Base-by-base conservation (phyloP, 2,113 vertebrate genomes). In the Prietella phreatophila region DNA sequence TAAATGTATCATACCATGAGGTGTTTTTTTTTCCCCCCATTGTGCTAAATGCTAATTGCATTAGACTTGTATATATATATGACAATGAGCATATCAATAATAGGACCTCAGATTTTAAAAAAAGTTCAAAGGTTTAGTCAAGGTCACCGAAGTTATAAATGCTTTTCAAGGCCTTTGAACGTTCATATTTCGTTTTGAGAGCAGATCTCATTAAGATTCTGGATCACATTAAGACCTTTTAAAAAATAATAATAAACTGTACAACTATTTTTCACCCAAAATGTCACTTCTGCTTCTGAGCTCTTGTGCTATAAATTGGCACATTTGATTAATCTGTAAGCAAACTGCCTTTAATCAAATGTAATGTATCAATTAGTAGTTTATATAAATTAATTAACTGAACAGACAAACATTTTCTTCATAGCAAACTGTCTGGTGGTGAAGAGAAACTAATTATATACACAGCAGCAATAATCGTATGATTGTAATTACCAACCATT, bases 401-500 rank as follows among this genome's bases (percentile, higher is more conserved):
- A 82, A 60, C 3, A 65, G 15, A 50, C 39, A 50, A 50, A 67
- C 61, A 27, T 84, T 82, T 53, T 53, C 27, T 84, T 67, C 30
- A 67, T 50, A 11, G 61, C 27, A 50, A 67, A 39, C 53, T 9
- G 50, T 67, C 82, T 20, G 27, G 69, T 30, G 55, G 42, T 55
- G 61, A 50, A 81, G 58, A 81, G 63, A 42, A 82, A 61, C 78
- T 71, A 71, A 82, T 82, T 69, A 87, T 71, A 71, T 17, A 71
- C n/a, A 63, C 78, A 82, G 39, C 47, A 78, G 84, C 50, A 47
- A 82, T 71, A 30, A 71, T 83, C 80, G 53, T 84, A 82, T 61
- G 50, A 11, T 75, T 67, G 60, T 83, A 56, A 86, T 89, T 88
- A 67, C 81, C 75, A 83, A n/a, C 61, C 33, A 53, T 80, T 67